A percentile compares a stretch with the other conserved stretches of the same genome.
Evolutionary conservation across 1,140 invertebrate genomes (phyloP).

Genomic region (Drosophila sp.): DNA sequence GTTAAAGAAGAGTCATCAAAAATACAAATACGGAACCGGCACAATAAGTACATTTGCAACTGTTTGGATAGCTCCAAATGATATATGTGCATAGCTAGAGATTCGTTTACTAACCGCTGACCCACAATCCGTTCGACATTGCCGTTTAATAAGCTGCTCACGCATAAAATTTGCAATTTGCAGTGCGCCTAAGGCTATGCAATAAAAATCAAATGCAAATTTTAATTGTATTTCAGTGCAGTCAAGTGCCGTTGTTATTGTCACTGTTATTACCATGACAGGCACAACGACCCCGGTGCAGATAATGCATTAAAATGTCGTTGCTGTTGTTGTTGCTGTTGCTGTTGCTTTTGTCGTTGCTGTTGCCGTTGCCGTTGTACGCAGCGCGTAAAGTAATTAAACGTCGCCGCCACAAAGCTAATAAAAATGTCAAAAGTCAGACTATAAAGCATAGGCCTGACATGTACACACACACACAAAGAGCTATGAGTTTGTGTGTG

Average conservation of each 20-base stretch:
- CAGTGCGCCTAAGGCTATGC: conserved; percentile 36
- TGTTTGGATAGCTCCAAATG: background rate
- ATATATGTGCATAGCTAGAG: background rate
- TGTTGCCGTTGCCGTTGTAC: conserved; percentile 33
- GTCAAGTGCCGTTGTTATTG: conserved; percentile 25
- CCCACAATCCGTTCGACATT: conserved; percentile 5
- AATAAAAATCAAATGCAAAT: conserved; percentile 73
- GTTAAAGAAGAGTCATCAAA: no score
- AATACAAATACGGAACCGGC: no score
- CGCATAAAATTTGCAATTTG: conserved; percentile 51
- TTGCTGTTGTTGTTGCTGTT: background rate
- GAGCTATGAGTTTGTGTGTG: background rate
- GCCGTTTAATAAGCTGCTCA: conserved; percentile 65
- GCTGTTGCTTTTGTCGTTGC: background rate
- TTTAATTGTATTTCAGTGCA: conserved; percentile 71
- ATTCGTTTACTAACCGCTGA: conserved; percentile 33
- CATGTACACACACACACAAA: conserved; percentile 27
- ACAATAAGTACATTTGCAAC: background rate
- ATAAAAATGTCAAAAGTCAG: conserved; percentile 79
- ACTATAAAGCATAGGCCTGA: conserved; percentile 70
- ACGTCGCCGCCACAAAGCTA: conserved; percentile 75
- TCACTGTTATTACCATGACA: conserved; percentile 9
- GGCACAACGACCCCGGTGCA: conserved; percentile 21
- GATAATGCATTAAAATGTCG: conserved; percentile 57
- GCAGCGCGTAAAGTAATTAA: conserved; percentile 73